Base-by-base conservation (phyloP, 2,888 invertebrate species). In the Brachyptera risi region DNA sequence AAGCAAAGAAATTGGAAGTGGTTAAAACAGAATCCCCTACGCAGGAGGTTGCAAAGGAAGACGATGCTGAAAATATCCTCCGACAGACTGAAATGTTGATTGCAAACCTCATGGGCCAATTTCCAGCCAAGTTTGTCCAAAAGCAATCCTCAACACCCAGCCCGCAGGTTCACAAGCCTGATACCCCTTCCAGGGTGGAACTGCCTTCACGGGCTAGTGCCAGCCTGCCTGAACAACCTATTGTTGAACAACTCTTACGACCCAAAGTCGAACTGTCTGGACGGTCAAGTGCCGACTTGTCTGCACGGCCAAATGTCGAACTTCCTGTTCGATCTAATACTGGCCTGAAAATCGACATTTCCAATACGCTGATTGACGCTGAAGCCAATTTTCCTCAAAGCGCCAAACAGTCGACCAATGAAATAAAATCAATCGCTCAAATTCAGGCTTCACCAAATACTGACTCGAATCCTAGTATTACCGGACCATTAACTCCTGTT, bases 71-170 rank as follows among this genome's bases (percentile, higher is more conserved):
- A 35, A 71, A 75, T 5, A 76, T 79, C 57, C 66, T 82, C 26
- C 77, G 77, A 31, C 83, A 83, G 65, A 83, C 84, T 0, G 83
- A 85, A 68, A 79, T 79, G 54, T 70, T 83, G 2, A 85, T 85
- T 64, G 83, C 83, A 0, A 84, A 82, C 69, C 75, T 85, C 17
- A 84, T 85, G 84, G 82, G 80, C 21, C 80, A 80, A 19, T 68
- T 81, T 31, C 78, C 79, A 9, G 76, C 76, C 59, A 71, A 75
- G 61, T 75, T 60, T 50, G 47, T 26, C 11, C 62, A 63, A 40
- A 62, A 62, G 49, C 13, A 35, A 27, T n/a, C 23, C 17, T 15
- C 24, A 2, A 42, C 44, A 15, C 37, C 54, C 2, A 54, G 27
- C 31, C 50, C 54, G 1, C 17, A n/a, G 3, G 13, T 9, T n/a